These are phyloP conservation scores for Lamellibrachia columna DNA, from an alignment of 2,888 invertebrate species.

Conservation along the genomic window DNA sequence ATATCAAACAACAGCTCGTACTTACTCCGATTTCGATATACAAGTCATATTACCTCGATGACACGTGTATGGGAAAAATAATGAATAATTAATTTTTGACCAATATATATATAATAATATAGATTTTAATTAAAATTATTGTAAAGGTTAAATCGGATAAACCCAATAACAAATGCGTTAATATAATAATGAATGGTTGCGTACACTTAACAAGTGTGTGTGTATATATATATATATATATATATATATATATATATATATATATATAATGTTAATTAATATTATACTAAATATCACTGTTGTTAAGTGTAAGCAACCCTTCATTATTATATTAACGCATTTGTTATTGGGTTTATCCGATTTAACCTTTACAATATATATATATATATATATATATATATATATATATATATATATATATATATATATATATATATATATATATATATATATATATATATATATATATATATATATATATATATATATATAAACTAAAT, in stretches of 20 bases:
- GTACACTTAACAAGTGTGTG: neutral
- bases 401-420: neutral
- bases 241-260: too few relatives aligned
- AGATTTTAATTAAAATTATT: neutral
- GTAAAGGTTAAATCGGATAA: neutral
- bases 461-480: slow-evolving; percentile 18
- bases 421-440: neutral
- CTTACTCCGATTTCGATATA: neutral
- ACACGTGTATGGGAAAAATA: slow-evolving; percentile 16
- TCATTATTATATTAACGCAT: neutral
- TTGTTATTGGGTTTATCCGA: neutral
- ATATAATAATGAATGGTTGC: neutral
- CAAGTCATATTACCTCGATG: neutral
- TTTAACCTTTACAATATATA: too few relatives aligned
- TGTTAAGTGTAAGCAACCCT: neutral
- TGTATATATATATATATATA: too few relatives aligned
- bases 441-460: neutral
- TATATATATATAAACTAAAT: neutral
- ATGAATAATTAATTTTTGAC: neutral
- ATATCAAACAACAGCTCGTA: slow-evolving; percentile 27
- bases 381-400: too few relatives aligned
- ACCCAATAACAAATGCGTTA: neutral
- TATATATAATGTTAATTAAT: neutral
- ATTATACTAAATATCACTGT: too few relatives aligned
- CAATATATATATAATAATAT: neutral